Evolutionary conservation across 2,113 vertebrate genomes (phyloP), one percentile per base, ranked within the genome.

Genomic region (Alouatta palliata): DNA sequence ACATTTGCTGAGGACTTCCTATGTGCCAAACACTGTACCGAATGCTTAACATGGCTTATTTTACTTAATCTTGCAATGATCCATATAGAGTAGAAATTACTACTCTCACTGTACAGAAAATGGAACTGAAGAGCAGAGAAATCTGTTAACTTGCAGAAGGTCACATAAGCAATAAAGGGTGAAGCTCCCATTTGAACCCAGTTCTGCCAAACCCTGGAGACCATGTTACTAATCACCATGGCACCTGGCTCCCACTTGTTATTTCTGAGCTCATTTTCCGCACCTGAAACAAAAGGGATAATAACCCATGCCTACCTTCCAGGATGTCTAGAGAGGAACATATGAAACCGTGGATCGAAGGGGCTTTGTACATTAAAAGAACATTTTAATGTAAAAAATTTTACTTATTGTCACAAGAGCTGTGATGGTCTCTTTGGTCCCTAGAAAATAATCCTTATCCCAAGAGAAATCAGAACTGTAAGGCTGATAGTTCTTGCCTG

Each of bases 131-230:
- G 4, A 54, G 8, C n/a, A 89, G 14, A 71, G 3, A 47, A 83
- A 61, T 83, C 89, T 68, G 84, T 25, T 54, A 90, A 77, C 19
- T 56, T 90, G 19, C 9, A 56, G 64, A 80, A 66, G 40, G 21
- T 68, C 61, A 61, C 49, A 11, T 8, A 8, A 5, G 3, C 7
- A 90, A 37, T 32, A 49, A 82, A 23, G 12, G 17, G 23, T 20
- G 25, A 95, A 83, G 32, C 54, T 91, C 80, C 10, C 64, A 52
- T 93, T 90, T 64, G 80, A 97, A 91, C 47, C 32, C 43, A 79
- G 47, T 43, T 92, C 58, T 86, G 6, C 61, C 84, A 80, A 27
- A 58, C 2, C 20, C n/a, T 14, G 76, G n/a, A 30, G 2, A 66
- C 40, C 19, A 7, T 66, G 86, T 54, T 80, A 30, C 49, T 87